Conservation (phyloP, 2,888 invertebrate genomes). For the Lysandra coridon region DNA sequence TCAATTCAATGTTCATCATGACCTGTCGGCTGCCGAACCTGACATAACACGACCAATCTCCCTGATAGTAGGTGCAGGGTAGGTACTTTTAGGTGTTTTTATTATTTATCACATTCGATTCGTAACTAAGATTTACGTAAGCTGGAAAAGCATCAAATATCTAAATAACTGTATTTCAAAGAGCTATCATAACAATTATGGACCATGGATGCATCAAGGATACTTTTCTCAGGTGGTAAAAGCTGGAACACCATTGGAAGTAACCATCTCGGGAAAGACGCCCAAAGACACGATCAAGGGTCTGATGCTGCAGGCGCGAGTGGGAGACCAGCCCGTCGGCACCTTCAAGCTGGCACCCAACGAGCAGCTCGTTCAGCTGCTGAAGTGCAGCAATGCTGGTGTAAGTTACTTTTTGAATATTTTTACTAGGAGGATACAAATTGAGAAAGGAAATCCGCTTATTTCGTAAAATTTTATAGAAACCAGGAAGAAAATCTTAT, state of each 20-base stretch:
- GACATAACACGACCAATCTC: not conserved
- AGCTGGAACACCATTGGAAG: constrained; percentile 69
- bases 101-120: not conserved
- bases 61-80: too few species aligned
- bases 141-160: not conserved
- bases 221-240: constrained; percentile 54
- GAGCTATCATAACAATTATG: too few species aligned
- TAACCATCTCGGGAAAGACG: constrained; percentile 74
- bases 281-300: constrained; percentile 81
- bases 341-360: constrained; percentile 77
- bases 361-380: constrained; percentile 73
- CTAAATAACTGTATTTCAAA: not conserved
- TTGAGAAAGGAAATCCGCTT: too few species aligned
- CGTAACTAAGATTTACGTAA: not conserved
- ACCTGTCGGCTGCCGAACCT: not conserved
- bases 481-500: too few species aligned
- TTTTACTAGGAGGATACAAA: not conserved
- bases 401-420: constrained; percentile 61
- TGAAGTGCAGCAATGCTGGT: constrained; percentile 76
- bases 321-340: constrained; percentile 82
- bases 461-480: too few species aligned
- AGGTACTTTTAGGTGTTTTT: not conserved
- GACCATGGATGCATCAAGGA: not conserved
- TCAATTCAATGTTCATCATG: not conserved
- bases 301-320: constrained; percentile 83